Base-by-base conservation (phyloP, 1,140 invertebrate genomes). In the Ganaspis sp. region DNA sequence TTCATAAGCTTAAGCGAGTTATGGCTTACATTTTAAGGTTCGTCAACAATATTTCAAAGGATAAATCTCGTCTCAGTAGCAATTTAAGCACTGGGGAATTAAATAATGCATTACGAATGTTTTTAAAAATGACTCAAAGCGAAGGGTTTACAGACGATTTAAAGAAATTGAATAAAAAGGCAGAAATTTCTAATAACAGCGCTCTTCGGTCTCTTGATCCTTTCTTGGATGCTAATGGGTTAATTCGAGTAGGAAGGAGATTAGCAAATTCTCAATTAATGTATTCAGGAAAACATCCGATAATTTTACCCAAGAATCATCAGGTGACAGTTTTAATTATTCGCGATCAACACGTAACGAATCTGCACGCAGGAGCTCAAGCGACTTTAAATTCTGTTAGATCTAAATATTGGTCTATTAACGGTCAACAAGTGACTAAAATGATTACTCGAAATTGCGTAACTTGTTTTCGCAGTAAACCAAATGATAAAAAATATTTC, bases 161-260 rank as follows among this genome's bases (percentile, higher is more conserved):
- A 9, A 40, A 4, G 38, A 40, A 9, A 11, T 40, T 40, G 11
- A 34, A 34, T 34, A 34, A 34, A 34, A 34, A 34, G 38, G 4
- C 8, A 40, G n/a, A n/a, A n/a, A n/a, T n/a, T n/a, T 40, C 11
- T 40, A 40, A 40, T 1, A 40, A 9, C 70, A 45, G 40, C 76
- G 58, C n/a, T n/a, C n/a, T n/a, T n/a, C n/a, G n/a, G n/a, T n/a
- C n/a, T n/a, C n/a, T n/a, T n/a, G 69, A 69, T 29, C 80, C 76
- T 45, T 26, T 81, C 34, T 34, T 79, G 3, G 71, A 79, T 45
- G 19, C 53, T 9, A 9, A 70, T 0, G 77, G 80, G 0, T 15
- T 81, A 19, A 42, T 77, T 17, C 72, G 77, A 9, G 77, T 81
- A 69, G 77, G 80, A 12, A 72, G 74, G n/a, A 70, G 74, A 37